These are phyloP conservation scores for Cyphomyrus discorhynchus DNA, from an alignment of 2,113 vertebrate species.

Conservation along the genomic window DNA sequence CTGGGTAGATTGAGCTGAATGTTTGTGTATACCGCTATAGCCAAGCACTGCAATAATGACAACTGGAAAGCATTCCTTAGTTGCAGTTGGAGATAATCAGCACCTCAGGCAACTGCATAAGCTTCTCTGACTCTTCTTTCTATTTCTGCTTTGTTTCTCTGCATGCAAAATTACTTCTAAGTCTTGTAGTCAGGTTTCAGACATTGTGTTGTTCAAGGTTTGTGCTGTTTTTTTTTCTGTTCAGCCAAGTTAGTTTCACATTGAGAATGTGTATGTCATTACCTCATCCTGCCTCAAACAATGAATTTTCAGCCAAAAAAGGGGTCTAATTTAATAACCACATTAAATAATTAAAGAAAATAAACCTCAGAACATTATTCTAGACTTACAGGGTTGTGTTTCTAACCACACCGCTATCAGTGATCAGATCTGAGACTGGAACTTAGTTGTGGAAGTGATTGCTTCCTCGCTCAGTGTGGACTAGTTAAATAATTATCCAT, in stretches of 20 bases:
- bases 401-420: slow-evolving; percentile 48
- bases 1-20: slow-evolving; percentile 52
- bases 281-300: slow-evolving; percentile 68
- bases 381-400: slow-evolving; percentile 49
- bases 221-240: slow-evolving; percentile 48
- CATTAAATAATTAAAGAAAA: slow-evolving; percentile 20
- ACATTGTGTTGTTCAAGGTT: slow-evolving; percentile 58
- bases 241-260: slow-evolving; percentile 37
- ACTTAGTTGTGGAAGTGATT: slow-evolving; percentile 62
- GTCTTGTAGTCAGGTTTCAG: slow-evolving; percentile 43
- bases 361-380: slow-evolving; percentile 28
- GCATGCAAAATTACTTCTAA: slow-evolving; percentile 61
- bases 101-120: slow-evolving; percentile 72
- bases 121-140: slow-evolving; percentile 73
- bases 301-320: slow-evolving; percentile 46
- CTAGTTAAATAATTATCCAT: slow-evolving; percentile 72
- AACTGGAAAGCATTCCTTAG: slow-evolving; percentile 58
- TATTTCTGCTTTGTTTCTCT: slow-evolving; percentile 60
- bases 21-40: slow-evolving; percentile 42
- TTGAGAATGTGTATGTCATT: slow-evolving; percentile 52
- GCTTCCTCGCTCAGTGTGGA: slow-evolving; percentile 57
- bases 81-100: slow-evolving; percentile 60
- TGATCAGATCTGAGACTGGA: slow-evolving; percentile 52
- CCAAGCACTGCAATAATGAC: slow-evolving; percentile 47
- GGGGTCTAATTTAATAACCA: slow-evolving; percentile 55